Evolutionary conservation across 2,888 invertebrate species (phyloP), one percentile per base, ranked within the genome.

Genomic region (Bursaphelenchus okinawaensis): DNA sequence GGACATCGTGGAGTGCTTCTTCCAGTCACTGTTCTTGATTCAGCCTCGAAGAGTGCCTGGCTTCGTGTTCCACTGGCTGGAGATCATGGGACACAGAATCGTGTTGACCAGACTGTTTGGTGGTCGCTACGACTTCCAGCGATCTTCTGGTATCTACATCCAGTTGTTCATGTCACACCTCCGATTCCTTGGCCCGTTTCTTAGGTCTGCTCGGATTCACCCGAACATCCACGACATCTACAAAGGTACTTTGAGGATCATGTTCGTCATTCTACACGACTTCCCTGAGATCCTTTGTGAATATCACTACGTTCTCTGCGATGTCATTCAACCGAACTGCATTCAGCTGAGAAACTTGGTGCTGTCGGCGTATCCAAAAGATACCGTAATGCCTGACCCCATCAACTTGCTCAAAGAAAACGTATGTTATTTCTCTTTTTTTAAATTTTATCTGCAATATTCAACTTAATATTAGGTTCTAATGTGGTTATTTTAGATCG

Each of bases 251-350:
- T 86, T 98, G 55, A 88, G 95, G 70, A 93, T 99, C 8, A 86
- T 99, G 59, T 87, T 98, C 50, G 94, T 99, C 0, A 86, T 99
- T 28, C 87, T 98, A 12, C 98, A 99, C 83, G 98, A 99, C 84
- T 99, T 99, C 84, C 98, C 98, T 0, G 98, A 99, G 85, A 94
- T 99, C 84, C 87, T 99, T 59, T 96, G 96, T 84, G 98, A 99
- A 84, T 96, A 95, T 84, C 95, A 98, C 84, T 96, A 96, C 84
- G 92, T 92, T 54, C 94, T 99, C 86, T 96, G 98, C 84, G 98
- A 99, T 84, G 94, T 93, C 68, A 96, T 99, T 78, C 96, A 98
- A 55, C 93, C 96, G 4, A 98, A 98, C 84, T 98, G 98, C 85
- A 94, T 98, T 75, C 96, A 88, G 83, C 93, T 99, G 92, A 88